These are phyloP conservation scores for Leptinotarsa haldemani DNA, from an alignment of 2,888 invertebrate genomes.

Conservation along the genomic window DNA sequence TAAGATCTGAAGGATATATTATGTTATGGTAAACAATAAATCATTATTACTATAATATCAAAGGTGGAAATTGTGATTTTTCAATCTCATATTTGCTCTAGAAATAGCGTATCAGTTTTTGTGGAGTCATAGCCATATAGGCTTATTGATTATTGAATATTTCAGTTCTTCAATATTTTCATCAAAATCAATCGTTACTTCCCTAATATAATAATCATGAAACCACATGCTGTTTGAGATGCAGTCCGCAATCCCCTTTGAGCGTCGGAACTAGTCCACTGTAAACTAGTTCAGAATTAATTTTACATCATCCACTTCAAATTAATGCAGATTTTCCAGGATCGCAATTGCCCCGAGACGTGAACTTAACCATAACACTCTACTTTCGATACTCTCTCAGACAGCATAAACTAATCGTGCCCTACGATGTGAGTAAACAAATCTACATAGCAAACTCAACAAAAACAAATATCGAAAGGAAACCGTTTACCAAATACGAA, in stretches of 20 bases:
- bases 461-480: background rate
- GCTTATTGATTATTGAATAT: too few relatives aligned
- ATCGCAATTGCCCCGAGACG: slow-evolving; percentile 27
- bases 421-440: background rate
- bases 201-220: background rate
- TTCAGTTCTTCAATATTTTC: too few relatives aligned
- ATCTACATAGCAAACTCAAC: slow-evolving; percentile 3
- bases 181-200: too few relatives aligned
- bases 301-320: slow-evolving; percentile 35
- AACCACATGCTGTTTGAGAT: slow-evolving; percentile 45
- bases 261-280: slow-evolving; percentile 47
- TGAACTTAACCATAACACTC: slow-evolving; percentile 29
- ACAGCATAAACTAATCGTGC: slow-evolving; percentile 11
- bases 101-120: too few relatives aligned
- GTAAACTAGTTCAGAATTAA: slow-evolving; percentile 51
- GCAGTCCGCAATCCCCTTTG: slow-evolving; percentile 53
- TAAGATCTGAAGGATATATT: too few relatives aligned
- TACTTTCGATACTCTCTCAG: slow-evolving; percentile 14
- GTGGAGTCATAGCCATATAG: too few relatives aligned
- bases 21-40: too few relatives aligned
- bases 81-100: too few relatives aligned
- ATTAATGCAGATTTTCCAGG: slow-evolving; percentile 38
- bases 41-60: too few relatives aligned
- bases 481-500: background rate
- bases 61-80: too few relatives aligned